Evolutionary conservation across 1,140 invertebrate genomes (phyloP).

Genomic region (Neocloeon triangulifer): DNA sequence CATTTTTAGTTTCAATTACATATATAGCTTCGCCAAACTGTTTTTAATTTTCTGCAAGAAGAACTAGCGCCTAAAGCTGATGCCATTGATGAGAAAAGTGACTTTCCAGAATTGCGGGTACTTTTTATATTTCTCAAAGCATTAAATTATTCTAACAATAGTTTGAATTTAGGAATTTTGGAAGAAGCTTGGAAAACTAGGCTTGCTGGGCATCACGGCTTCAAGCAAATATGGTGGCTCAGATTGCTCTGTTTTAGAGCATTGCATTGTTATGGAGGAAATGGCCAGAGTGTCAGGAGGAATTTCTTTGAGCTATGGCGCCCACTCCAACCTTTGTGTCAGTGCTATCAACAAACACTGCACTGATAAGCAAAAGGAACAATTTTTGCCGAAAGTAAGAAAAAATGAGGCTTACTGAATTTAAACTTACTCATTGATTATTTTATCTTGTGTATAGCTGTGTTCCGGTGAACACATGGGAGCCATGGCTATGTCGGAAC

Average conservation of each 20-base stretch:
- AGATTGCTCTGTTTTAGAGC: neutral
- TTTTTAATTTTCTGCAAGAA: slow-evolving; percentile 87
- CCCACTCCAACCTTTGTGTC: slow-evolving; percentile 15
- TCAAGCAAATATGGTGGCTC: slow-evolving; percentile 25
- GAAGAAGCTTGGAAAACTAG: slow-evolving; percentile 28
- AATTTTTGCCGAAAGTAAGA: slow-evolving; percentile 31
- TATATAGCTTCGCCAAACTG: slow-evolving; percentile 54
- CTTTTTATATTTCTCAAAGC: slow-evolving; percentile 10
- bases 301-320: neutral
- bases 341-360: slow-evolving; percentile 33
- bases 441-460: too few species aligned
- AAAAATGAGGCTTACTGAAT: too few species aligned
- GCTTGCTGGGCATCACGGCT: slow-evolving; percentile 34
- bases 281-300: too few species aligned
- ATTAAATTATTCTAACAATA: too few species aligned
- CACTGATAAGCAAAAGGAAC: slow-evolving; percentile 33
- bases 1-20: slow-evolving; percentile 4
- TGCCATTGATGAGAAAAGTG: slow-evolving; percentile 77
- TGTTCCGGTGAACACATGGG: slow-evolving; percentile 13
- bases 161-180: slow-evolving; percentile 16
- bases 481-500: slow-evolving; percentile 35
- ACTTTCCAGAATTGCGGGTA: slow-evolving; percentile 48
- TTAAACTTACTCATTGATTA: too few species aligned
- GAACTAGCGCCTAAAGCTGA: slow-evolving; percentile 79
- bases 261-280: neutral